Conservation (phyloP, 1,140 invertebrate species). For the Oedothorax gibbosus region DNA sequence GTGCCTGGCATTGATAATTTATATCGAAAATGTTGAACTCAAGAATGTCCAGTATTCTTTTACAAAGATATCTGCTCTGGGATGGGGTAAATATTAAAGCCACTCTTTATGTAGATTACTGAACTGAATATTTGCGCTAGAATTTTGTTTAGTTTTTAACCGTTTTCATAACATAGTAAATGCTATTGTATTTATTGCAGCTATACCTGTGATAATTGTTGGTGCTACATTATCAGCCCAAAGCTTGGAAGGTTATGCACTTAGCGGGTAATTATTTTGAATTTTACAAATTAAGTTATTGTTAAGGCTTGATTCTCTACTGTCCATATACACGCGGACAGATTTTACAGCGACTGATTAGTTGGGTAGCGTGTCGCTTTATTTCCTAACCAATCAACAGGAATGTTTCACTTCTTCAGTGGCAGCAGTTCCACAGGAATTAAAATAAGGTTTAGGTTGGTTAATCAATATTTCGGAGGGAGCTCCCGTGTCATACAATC, state of each 20-base stretch:
- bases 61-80: slow-evolving; percentile 57
- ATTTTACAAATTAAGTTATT: neutral
- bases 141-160: neutral
- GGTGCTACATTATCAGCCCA: slow-evolving; percentile 60
- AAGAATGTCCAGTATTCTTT: slow-evolving; percentile 57
- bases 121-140: neutral
- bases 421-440: too few relatives aligned
- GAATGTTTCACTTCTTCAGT: too few relatives aligned
- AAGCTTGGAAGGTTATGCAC: slow-evolving; percentile 58
- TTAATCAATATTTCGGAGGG: too few relatives aligned
- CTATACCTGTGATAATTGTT: slow-evolving; percentile 60
- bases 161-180: neutral
- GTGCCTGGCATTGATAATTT: slow-evolving; percentile 57
- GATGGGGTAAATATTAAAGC: slow-evolving; percentile 58
- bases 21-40: slow-evolving; percentile 55
- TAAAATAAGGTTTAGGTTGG: too few relatives aligned
- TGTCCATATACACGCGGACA: too few relatives aligned
- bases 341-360: too few relatives aligned
- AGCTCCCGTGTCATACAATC: too few relatives aligned
- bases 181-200: slow-evolving; percentile 15
- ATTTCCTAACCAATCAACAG: too few relatives aligned
- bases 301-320: too few relatives aligned
- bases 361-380: too few relatives aligned
- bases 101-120: neutral
- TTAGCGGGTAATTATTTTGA: slow-evolving; percentile 47